Conservation (phyloP, 2,888 invertebrate genomes). For the Synergus gifuensis region DNA sequence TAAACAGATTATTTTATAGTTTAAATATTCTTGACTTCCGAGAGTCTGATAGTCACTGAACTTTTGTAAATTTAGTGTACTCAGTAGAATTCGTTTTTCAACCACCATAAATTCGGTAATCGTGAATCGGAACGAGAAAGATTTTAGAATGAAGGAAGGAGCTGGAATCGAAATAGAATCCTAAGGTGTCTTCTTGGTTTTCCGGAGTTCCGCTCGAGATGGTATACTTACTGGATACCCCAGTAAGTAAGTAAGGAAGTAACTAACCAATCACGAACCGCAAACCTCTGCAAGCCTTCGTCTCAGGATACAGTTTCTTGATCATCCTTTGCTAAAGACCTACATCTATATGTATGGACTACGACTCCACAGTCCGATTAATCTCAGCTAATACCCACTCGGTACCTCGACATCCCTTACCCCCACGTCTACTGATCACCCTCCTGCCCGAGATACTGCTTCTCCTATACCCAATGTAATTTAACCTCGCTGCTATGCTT, state of each 20-base stretch:
- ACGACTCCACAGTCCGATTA: constrained; percentile 66
- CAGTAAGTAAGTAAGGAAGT: constrained; percentile 57
- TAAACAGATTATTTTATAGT: neutral
- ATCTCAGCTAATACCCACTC: constrained; percentile 73
- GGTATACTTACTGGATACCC: constrained; percentile 51
- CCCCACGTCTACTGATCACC: constrained; percentile 25
- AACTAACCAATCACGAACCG: constrained; percentile 68
- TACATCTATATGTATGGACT: constrained; percentile 46
- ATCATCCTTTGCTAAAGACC: constrained; percentile 50
- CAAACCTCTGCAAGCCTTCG: constrained; percentile 49
- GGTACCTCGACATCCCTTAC: constrained; percentile 63
- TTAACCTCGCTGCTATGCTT: constrained; percentile 61
- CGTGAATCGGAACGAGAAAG: neutral
- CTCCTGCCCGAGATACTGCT: constrained; percentile 2
- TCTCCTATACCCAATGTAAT: constrained; percentile 61
- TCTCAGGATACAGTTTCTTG: constrained; percentile 49
- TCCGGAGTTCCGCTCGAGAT: constrained; percentile 53
- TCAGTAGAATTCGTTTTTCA: neutral
- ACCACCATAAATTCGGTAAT: constrained; percentile 15
- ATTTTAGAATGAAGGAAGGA: neutral
- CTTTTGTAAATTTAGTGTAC: neutral
- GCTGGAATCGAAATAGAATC: constrained; percentile 35
- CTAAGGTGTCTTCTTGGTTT: constrained; percentile 33
- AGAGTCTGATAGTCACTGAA: neutral
- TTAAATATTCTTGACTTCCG: neutral